These are phyloP conservation scores for Troilus luridus DNA, from an alignment of 2,888 invertebrate species.

Conservation along the genomic window DNA sequence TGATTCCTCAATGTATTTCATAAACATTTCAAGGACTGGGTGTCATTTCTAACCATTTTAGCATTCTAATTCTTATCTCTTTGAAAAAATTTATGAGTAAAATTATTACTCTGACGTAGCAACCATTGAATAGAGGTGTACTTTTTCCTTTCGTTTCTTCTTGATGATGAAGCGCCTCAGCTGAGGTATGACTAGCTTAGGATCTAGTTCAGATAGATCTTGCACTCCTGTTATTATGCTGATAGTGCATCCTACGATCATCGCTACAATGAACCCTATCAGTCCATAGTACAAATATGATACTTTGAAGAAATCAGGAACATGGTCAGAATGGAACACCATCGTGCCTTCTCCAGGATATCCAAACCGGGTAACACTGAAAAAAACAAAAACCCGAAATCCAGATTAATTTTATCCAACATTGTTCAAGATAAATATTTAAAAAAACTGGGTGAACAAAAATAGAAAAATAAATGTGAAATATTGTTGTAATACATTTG, in stretches of 20 bases:
- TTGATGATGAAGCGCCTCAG: slow-evolving; percentile 54
- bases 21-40: no score
- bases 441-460: not conserved
- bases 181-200: slow-evolving; percentile 60
- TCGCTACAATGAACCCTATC: slow-evolving; percentile 78
- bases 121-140: slow-evolving; percentile 33
- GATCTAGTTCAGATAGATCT: slow-evolving; percentile 57
- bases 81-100: not conserved
- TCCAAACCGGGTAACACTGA: slow-evolving; percentile 57
- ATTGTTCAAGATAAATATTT: not conserved
- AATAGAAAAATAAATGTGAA: not conserved
- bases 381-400: not conserved
- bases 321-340: slow-evolving; percentile 51
- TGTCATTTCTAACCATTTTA: no score
- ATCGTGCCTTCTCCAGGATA: slow-evolving; percentile 60
- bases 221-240: slow-evolving; percentile 69
- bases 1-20: no score
- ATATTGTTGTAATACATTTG: not conserved
- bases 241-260: slow-evolving; percentile 77
- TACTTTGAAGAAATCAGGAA: slow-evolving; percentile 67
- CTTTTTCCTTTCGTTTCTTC: slow-evolving; percentile 25
- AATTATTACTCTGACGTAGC: slow-evolving; percentile 29
- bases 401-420: not conserved
- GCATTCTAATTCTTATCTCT: no score
- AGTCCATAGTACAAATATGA: slow-evolving; percentile 85